Evolutionary conservation across 2,113 vertebrate species (phyloP), one percentile per base, ranked within the genome.

Genomic region (Semicossyphus pulcher): DNA sequence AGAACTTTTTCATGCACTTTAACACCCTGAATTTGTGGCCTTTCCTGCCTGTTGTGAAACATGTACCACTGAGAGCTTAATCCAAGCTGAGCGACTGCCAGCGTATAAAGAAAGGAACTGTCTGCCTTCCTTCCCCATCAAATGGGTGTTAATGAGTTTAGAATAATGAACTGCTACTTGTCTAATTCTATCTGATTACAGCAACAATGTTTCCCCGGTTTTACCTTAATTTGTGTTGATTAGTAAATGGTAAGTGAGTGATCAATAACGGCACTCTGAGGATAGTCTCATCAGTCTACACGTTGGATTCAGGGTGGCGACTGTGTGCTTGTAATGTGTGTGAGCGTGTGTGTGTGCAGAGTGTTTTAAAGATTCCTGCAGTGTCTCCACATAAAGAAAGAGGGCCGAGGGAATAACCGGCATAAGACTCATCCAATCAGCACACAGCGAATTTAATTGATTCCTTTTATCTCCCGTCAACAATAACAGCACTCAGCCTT

Each of bases 241-340:
- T 61, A 72, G 62, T 60, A 76, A 84, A 84, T 77, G 57, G 47
- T 54, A 41, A 59, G 65, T 62, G 71, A 82, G 28, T 59, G 57
- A 86, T 88, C 81, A 74, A 69, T 85, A 69, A 76, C 58, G 72
- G 45, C 62, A 59, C 81, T 44, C 14, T 45, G 59, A 58, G 54
- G 57, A 77, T 69, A 3, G 71, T 84, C 72, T 65, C 71, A 58
- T 87, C 78, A 78, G 45, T 76, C 57, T 39, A 21, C 34, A 11
- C 10, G 12, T 65, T 79, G 14, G 1, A 74, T 72, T 61, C 28
- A 21, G 10, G 44, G 53, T 69, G 42, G 56, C 72, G 60, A 44
- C 34, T 49, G 28, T 62, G 36, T 52, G 48, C 65, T 25, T 58
- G 44, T 20, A 31, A 21, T 42, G 45, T 60, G 29, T 72, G 41